Conservation (phyloP, 2,888 invertebrate species). For the Volucella zonaria region DNA sequence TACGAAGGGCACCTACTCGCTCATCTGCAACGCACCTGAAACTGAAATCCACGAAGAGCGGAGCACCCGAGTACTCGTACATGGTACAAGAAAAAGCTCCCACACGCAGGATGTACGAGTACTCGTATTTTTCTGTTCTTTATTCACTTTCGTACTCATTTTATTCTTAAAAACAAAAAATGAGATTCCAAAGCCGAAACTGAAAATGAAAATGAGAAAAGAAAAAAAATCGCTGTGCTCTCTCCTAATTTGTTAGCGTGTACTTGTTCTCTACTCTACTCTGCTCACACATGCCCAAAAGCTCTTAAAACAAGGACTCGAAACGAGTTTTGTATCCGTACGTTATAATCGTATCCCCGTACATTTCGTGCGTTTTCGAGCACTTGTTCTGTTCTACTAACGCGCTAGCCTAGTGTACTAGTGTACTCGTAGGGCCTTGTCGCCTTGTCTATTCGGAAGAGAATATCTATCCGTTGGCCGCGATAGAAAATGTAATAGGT, state of each 20-base stretch:
- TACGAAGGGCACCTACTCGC: conserved; percentile 46
- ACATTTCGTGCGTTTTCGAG: conserved; percentile 65
- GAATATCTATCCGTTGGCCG: conserved; percentile 13
- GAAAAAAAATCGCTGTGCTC: conserved; percentile 48
- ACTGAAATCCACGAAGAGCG: conserved; percentile 18
- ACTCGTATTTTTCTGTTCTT: conserved; percentile 30
- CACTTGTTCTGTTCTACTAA: conserved; percentile 40
- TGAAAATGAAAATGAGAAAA: not conserved
- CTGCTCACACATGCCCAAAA: conserved; percentile 53
- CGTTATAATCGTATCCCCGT: not conserved
- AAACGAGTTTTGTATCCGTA: conserved; percentile 35
- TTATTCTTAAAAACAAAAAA: not conserved
- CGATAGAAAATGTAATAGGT: conserved; percentile 45
- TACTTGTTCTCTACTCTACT: conserved; percentile 57
- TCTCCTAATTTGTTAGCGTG: conserved; percentile 58
- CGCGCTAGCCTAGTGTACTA: not conserved
- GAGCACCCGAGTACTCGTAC: not conserved
- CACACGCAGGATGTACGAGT: conserved; percentile 35
- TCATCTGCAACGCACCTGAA: conserved; percentile 64
- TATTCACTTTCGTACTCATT: conserved; percentile 7
- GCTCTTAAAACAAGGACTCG: conserved; percentile 47
- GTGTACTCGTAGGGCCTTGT: conserved; percentile 11
- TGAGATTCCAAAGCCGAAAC: not conserved
- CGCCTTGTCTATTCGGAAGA: conserved; percentile 24
- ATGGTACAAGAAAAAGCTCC: conserved; percentile 56